Percentiles rank a stretch among this genome's conserved stretches.
Evolutionary conservation across 2,113 vertebrate species (phyloP).

Genomic region (Ceyx cyanopectus): DNA sequence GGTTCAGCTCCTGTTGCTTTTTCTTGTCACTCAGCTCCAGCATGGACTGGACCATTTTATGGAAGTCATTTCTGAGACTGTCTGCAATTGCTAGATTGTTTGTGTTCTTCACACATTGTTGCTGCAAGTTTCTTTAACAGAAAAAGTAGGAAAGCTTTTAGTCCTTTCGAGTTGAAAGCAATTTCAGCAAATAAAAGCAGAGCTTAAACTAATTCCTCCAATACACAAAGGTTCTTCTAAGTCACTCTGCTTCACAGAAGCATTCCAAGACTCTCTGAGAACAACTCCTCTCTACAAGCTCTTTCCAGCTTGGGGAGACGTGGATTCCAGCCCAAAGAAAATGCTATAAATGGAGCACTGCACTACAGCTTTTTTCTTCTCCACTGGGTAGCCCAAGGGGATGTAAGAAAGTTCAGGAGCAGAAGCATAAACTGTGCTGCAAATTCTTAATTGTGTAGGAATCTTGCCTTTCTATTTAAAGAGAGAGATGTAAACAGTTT

Average conservation of each 20-base stretch:
- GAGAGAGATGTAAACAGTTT: background rate
- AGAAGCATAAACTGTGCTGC: background rate
- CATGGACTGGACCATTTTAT: conserved; percentile 71
- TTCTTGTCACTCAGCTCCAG: conserved; percentile 79
- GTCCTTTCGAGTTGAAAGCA: background rate
- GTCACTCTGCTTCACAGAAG: background rate
- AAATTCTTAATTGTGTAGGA: background rate
- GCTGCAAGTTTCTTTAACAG: conserved; percentile 82
- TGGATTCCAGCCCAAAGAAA: background rate
- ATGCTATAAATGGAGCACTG: background rate
- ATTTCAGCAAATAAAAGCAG: conserved; percentile 15
- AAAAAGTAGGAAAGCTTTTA: conserved; percentile 17
- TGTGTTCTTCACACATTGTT: conserved; percentile 78
- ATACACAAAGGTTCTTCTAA: background rate
- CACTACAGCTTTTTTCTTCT: background rate
- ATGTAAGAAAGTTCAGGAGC: background rate
- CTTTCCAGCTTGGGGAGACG: background rate
- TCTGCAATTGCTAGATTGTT: conserved; percentile 78
- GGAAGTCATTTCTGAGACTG: conserved; percentile 78
- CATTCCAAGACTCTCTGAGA: background rate
- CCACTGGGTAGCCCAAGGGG: background rate
- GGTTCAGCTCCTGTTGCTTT: conserved; percentile 75
- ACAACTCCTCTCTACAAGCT: background rate
- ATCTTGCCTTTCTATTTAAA: background rate
- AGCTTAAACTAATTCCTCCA: background rate